A percentile compares a stretch with the other conserved stretches of the same genome.
These are phyloP conservation scores for Phalangium opilio DNA, from an alignment of 2,888 invertebrate genomes.

Conservation along the genomic window DNA sequence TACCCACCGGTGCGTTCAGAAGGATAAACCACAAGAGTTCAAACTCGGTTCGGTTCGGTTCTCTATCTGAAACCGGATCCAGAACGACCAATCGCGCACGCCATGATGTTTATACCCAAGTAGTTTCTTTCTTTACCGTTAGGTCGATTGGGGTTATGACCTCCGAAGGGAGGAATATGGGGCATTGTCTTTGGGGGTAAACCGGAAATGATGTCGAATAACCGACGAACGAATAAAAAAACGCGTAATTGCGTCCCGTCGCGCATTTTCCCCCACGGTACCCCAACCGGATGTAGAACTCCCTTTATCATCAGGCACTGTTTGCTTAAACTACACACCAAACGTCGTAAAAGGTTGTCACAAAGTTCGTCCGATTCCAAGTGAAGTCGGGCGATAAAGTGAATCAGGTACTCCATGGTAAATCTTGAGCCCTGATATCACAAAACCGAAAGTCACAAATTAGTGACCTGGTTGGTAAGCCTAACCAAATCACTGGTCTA, in stretches of 20 bases:
- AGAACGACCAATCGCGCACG: constrained; percentile 35
- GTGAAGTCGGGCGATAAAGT: constrained; percentile 49
- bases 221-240: constrained; percentile 16
- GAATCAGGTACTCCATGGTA: constrained; percentile 53
- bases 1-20: too few species aligned
- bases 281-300: constrained; percentile 20
- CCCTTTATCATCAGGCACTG: constrained; percentile 41
- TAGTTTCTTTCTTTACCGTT: constrained; percentile 9
- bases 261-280: constrained; percentile 21
- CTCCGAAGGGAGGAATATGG: neutral
- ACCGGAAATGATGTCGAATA: constrained; percentile 13
- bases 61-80: neutral
- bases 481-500: too few species aligned
- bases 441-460: too few species aligned
- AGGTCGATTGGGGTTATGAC: neutral
- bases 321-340: constrained; percentile 51
- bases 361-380: constrained; percentile 45
- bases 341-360: constrained; percentile 44
- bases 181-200: constrained; percentile 5
- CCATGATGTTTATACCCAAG: constrained; percentile 16
- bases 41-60: too few species aligned
- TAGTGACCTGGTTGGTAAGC: too few species aligned
- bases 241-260: constrained; percentile 19
- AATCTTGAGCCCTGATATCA: constrained; percentile 43
- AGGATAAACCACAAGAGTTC: too few species aligned